Base-by-base conservation (phyloP, 2,888 invertebrate species). In the Steinernema hermaphroditum region DNA sequence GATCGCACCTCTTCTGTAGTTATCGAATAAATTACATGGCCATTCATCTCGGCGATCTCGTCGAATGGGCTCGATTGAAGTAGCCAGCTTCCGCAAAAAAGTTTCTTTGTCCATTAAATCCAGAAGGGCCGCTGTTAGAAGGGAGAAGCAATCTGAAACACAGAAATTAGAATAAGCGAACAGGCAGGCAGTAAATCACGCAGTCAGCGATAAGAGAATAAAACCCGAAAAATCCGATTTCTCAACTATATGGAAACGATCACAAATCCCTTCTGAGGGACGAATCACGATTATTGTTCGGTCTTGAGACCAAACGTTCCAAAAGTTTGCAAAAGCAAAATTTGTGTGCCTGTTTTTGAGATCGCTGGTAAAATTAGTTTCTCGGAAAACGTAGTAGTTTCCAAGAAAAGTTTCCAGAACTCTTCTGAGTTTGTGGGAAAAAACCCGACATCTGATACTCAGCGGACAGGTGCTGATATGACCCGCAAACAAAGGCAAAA, bases 41-140 rank as follows among this genome's bases (percentile, higher is more conserved):
- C 54, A 54, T 24, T 54, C 22, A 22, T 54, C 54, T 14, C 54
- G 54, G 6, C 54, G 54, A 54, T 54, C 54, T 14, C 27, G 22
- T 6, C 22, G 54, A 19, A 54, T 27, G 12, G 54, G 54, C 22
- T 19, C 54, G 12, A 54, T 54, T 4, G 54, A 24, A 19, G 54
- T 27, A 2, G 22, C 54, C 54, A 54, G 54, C 14, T 22, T 54
- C 24, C 4, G 19, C 4, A 54, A 27, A 27, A 54, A 54, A 19
- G 16, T 46, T n/a, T 46, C 46, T 19, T 46, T 46, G 46, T 46
- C 46, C 46, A 46, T 46, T 2, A 19, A 8, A 2, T n/a, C n/a
- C n/a, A n/a, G n/a, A n/a, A n/a, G n/a, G n/a, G n/a, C n/a, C n/a
- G n/a, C n/a, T n/a, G n/a, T n/a, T 46, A 2, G 16, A 46, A 4